phyloP scores from a whole-genome alignment of 2,797 vertebrate genomes.

The Harpia harpyja region DNA sequence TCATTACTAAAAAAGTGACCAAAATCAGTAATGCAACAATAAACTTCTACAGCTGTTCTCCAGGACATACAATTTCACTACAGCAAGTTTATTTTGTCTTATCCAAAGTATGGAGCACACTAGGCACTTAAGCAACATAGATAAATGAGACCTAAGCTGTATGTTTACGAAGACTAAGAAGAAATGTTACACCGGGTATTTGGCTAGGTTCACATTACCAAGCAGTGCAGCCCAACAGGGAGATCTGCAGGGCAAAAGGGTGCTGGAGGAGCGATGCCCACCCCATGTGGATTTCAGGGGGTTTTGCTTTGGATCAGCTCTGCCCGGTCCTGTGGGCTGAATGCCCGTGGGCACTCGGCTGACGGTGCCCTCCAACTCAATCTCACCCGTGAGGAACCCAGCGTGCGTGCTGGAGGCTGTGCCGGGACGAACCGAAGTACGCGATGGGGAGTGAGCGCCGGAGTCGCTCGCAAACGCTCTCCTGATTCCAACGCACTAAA shows the following conservation, averaged over 20 bases:
- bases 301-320: neutral
- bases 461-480: neutral
- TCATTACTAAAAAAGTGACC: neutral
- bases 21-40: neutral
- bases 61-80: neutral
- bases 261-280: neutral
- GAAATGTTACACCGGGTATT: neutral
- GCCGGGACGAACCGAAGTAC: neutral
- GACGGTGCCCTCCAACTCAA: neutral
- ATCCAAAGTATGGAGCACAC: neutral
- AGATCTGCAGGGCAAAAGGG: neutral
- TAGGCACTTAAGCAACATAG: neutral
- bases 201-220: neutral
- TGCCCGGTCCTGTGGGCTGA: rapidly evolving
- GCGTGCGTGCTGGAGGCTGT: rapidly evolving
- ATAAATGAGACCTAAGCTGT: neutral
- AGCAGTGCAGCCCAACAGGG: neutral
- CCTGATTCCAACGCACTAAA: neutral
- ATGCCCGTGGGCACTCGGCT: rapidly evolving
- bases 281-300: neutral
- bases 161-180: neutral
- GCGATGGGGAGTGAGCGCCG: rapidly evolving
- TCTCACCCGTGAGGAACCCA: neutral
- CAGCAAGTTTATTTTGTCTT: neutral
- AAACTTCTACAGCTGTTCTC: neutral